phyloP scores from a whole-genome alignment of 2,888 invertebrate species.

The Electrophaes corylata region DNA sequence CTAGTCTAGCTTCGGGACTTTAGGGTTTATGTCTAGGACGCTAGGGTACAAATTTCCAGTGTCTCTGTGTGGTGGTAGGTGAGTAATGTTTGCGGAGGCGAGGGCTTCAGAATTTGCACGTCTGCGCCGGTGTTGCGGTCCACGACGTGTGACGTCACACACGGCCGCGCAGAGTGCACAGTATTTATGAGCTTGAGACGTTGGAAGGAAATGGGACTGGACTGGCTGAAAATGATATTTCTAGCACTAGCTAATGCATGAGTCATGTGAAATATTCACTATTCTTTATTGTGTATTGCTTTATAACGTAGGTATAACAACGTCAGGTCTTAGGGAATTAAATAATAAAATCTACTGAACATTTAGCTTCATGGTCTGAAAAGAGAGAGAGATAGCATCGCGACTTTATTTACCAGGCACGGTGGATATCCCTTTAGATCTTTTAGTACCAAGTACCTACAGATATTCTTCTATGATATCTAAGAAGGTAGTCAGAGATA shows the following conservation, averaged over 20 bases:
- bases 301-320: too few species aligned
- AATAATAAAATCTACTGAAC: too few species aligned
- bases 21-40: constrained; percentile 10
- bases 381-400: too few species aligned
- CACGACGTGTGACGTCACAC: constrained; percentile 39
- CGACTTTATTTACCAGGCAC: too few species aligned
- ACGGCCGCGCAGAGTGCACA: constrained; percentile 34
- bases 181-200: constrained; percentile 24
- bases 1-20: background rate
- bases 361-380: too few species aligned
- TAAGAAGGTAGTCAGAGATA: too few species aligned
- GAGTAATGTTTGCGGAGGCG: constrained; percentile 59
- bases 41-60: constrained; percentile 20
- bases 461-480: too few species aligned
- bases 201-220: constrained; percentile 18
- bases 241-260: background rate
- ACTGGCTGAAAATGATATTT: constrained; percentile 22
- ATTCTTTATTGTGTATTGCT: too few species aligned
- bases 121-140: constrained; percentile 45
- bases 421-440: too few species aligned
- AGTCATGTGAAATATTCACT: background rate
- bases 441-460: too few species aligned
- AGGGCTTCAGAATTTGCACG: constrained; percentile 51
- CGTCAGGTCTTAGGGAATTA: too few species aligned
- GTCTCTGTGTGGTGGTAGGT: constrained; percentile 28